Conservation (phyloP, 2,113 vertebrate genomes). For the Elephantulus edwardii region DNA sequence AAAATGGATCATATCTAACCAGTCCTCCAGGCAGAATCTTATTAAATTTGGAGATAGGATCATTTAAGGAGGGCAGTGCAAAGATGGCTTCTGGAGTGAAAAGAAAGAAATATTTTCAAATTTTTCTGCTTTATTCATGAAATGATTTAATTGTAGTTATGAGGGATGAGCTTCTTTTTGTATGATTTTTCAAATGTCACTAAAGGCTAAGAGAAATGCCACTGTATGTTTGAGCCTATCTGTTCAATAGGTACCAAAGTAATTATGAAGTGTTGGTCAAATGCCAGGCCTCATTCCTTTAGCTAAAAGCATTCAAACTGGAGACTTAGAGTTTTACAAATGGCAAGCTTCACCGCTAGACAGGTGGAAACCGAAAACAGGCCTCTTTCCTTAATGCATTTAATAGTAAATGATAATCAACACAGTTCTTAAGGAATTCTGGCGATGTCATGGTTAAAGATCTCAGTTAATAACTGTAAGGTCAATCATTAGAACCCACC, state of each 20-base stretch:
- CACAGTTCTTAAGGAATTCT: not conserved
- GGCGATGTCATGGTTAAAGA: not conserved
- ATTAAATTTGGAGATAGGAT: not conserved
- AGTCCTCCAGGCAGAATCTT: not conserved
- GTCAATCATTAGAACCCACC: not conserved
- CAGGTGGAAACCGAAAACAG: constrained; percentile 2
- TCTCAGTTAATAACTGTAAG: not conserved
- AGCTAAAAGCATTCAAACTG: constrained; percentile 36
- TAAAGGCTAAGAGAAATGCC: constrained; percentile 16
- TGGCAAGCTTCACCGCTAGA: not conserved
- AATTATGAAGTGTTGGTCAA: constrained; percentile 31
- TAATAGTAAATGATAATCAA: not conserved
- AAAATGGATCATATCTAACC: not conserved
- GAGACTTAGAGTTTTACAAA: constrained; percentile 33
- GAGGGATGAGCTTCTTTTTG: not conserved
- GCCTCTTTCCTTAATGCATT: not conserved
- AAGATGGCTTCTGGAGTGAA: not conserved
- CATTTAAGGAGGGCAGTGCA: not conserved
- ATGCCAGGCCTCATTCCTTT: not conserved
- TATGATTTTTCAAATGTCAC: not conserved
- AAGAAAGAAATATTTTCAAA: not conserved
- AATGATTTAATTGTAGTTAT: not conserved
- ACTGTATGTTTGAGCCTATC: not conserved
- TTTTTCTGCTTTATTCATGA: constrained; percentile 17
- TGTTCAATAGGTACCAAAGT: not conserved